Percentiles rank a stretch among this genome's conserved stretches.
phyloP scores from a whole-genome alignment of 2,113 vertebrate genomes.

The Syrrhaptes paradoxus region DNA sequence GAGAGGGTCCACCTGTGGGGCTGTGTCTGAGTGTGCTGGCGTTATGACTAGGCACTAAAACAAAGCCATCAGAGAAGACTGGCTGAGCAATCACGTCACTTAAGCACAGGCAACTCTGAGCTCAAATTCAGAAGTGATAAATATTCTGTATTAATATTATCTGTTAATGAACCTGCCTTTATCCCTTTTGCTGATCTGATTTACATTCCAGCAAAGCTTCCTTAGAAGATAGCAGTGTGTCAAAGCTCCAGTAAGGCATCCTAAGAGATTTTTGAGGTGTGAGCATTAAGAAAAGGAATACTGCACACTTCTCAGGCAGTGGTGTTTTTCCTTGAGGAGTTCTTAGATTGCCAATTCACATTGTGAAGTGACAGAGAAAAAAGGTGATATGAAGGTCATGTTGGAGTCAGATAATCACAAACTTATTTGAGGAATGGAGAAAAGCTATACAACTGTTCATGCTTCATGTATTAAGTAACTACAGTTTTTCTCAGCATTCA shows the following conservation, averaged over 20 bases:
- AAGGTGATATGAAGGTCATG: neutral
- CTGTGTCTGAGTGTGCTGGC: neutral
- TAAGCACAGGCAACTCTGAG: neutral
- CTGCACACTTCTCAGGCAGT: neutral
- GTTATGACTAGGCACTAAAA: neutral
- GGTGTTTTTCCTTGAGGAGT: neutral
- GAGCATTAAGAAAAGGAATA: neutral
- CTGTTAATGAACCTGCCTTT: neutral
- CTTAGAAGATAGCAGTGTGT: neutral
- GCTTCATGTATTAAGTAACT: conserved; percentile 7
- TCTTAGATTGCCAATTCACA: neutral
- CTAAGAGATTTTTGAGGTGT: neutral
- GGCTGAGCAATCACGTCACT: neutral
- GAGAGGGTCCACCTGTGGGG: neutral
- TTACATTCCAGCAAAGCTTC: neutral
- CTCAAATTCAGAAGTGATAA: neutral
- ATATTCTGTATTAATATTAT: neutral
- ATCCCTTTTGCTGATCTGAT: neutral
- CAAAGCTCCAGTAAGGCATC: neutral
- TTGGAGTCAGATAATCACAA: conserved; percentile 6
- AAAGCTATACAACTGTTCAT: conserved; percentile 9
- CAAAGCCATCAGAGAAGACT: neutral
- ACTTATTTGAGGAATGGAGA: neutral
- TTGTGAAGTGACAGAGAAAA: neutral
- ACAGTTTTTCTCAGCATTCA: conserved; percentile 3